Percentiles rank a stretch among this genome's conserved stretches.
These are phyloP conservation scores for Ancistrus triradiatus DNA, from an alignment of 2,113 vertebrate species.

Conservation along the genomic window DNA sequence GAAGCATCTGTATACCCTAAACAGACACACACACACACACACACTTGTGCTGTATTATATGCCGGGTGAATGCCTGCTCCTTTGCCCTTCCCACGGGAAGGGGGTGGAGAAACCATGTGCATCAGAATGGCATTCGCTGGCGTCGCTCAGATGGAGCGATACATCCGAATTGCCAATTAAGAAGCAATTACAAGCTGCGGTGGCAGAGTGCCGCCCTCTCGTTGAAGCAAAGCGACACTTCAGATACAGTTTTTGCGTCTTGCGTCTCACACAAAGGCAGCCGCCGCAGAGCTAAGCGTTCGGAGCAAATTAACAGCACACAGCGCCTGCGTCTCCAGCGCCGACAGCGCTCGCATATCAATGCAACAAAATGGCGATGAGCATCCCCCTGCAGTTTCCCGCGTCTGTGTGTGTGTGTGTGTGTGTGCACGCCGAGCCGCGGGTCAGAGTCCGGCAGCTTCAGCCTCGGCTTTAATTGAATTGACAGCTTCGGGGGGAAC, in stretches of 20 bases:
- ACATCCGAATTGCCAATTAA: constrained; percentile 75
- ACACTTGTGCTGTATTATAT: constrained; percentile 41
- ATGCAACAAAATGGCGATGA: constrained; percentile 2
- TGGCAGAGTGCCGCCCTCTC: constrained; percentile 63
- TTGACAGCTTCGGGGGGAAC: constrained; percentile 26
- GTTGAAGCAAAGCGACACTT: constrained; percentile 64
- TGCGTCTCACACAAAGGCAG: constrained; percentile 1
- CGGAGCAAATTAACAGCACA: constrained; percentile 23
- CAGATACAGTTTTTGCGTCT: constrained; percentile 13
- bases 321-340: constrained; percentile 2
- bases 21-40: constrained; percentile 21
- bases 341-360: constrained; percentile 22
- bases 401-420: neutral
- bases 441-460: constrained; percentile 25
- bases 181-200: constrained; percentile 74
- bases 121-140: constrained; percentile 61
- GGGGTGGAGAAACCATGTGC: constrained; percentile 56
- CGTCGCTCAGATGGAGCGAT: constrained; percentile 69
- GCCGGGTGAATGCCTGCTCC: constrained; percentile 23
- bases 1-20: constrained; percentile 13
- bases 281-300: neutral
- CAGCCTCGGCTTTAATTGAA: constrained; percentile 38
- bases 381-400: neutral
- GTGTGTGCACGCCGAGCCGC: constrained; percentile 3
- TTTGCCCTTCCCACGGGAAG: constrained; percentile 50